Conservation (phyloP, 2,113 vertebrate genomes). For the Guaruba guarouba region DNA sequence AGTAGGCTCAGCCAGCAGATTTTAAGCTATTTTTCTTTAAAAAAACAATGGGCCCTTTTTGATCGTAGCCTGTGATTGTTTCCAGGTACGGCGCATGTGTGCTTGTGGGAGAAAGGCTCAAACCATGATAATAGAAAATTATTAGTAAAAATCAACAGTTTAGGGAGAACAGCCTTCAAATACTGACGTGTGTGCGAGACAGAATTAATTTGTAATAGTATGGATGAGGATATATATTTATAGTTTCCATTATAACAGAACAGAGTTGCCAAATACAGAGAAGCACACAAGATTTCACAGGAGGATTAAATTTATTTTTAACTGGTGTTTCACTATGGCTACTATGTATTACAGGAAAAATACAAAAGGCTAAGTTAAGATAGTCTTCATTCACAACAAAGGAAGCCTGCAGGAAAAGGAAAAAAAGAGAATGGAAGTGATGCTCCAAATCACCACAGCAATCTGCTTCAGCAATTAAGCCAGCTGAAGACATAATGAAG, state of each 20-base stretch:
- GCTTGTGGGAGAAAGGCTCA: neutral
- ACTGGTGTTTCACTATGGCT: neutral
- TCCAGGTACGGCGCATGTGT: neutral
- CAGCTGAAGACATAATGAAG: neutral
- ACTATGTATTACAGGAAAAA: neutral
- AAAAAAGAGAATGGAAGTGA: neutral
- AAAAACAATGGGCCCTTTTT: neutral
- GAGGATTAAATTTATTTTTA: neutral
- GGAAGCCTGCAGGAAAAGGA: neutral
- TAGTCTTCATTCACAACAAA: neutral
- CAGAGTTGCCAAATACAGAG: neutral
- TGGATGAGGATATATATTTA: neutral
- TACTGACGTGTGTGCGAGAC: neutral
- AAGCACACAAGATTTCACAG: neutral
- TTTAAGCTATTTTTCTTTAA: neutral
- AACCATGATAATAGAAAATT: neutral
- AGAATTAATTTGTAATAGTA: neutral
- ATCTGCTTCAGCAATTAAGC: neutral
- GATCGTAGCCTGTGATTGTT: neutral
- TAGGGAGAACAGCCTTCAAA: neutral
- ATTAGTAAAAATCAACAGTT: neutral
- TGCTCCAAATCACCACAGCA: neutral
- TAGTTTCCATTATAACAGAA: neutral
- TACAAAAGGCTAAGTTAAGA: neutral
- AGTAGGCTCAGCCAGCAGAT: neutral